Base-by-base conservation (phyloP, 2,888 invertebrate species). In the Drosophila acutilabella region DNA sequence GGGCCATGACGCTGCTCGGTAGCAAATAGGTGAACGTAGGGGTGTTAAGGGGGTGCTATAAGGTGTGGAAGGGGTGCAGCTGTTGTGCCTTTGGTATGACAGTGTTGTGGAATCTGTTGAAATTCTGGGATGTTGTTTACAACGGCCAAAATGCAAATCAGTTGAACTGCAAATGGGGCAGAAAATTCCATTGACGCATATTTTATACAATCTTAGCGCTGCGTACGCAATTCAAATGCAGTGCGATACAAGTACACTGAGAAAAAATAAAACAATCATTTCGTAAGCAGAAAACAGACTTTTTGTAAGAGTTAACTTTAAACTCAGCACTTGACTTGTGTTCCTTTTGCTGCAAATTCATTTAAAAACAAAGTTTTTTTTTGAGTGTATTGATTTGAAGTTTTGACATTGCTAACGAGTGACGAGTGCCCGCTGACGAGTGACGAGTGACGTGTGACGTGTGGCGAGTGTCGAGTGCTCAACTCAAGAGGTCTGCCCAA, bases 181-280 rank as follows among this genome's bases (percentile, higher is more conserved):
- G 67, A 75, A 64, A 84, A 81, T 85, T 85, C 82, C 83, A 82
- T 58, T 67, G 23, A 45, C 76, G 73, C 73, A 74, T 74, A 74
- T 74, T 74, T 73, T 70, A 75, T 67, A 68, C 54, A 52, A 50
- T 33, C 52, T 53, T 26, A n/a, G 8, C 47, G 14, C 30, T 14
- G 51, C 53, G n/a, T 58, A 42, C 16, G 53, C 51, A 73, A 71
- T 75, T 76, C 59, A 71, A 74, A 74, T 77, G 78, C 77, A 77
- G 68, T 74, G 50, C 66, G 50, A 74, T 71, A 56, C 33, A 58
- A 41, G 30, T 30, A 30, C 30, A 30, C 30, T 30, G 30, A 30
- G 8, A 30, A 30, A 26, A 30, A 23, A 1, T 23, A 0, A 1
- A 23, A 0, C 23, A 23, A 23, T 5, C 5, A 23, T 4, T 23